Conservation (phyloP, 2,888 invertebrate species). For the Acrobasis repandana region DNA sequence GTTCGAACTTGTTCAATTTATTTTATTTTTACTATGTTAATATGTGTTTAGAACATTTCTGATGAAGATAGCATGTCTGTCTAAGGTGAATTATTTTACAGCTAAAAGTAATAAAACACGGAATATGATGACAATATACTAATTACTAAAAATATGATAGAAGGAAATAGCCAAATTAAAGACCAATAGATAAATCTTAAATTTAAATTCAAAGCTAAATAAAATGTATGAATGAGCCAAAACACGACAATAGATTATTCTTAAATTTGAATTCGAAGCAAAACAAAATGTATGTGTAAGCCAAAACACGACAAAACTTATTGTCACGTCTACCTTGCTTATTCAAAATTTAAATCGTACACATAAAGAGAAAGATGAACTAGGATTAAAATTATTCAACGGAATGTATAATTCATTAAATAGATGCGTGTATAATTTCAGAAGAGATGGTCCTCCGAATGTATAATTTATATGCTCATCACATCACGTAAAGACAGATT, state of each 20-base stretch:
- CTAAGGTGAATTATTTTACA: too few relatives aligned
- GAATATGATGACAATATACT: too few relatives aligned
- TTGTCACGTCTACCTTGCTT: not conserved
- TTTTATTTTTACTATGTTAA: not conserved
- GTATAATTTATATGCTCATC: conserved; percentile 13
- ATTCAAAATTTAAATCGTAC: conserved; percentile 10
- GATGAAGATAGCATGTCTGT: too few relatives aligned
- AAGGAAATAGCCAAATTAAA: too few relatives aligned
- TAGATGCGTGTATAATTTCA: not conserved
- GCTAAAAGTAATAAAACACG: too few relatives aligned
- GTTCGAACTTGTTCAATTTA: not conserved
- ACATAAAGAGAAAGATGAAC: conserved; percentile 12
- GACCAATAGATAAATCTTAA: too few relatives aligned
- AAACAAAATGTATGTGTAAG: not conserved
- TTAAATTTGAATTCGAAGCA: not conserved
- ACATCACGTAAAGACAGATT: conserved; percentile 10
- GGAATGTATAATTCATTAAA: not conserved
- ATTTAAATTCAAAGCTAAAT: too few relatives aligned
- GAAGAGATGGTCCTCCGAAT: not conserved
- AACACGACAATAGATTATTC: too few relatives aligned
- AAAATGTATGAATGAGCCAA: too few relatives aligned
- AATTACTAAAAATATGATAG: too few relatives aligned
- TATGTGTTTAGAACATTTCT: too few relatives aligned
- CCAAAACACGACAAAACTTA: not conserved
- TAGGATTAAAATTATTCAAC: conserved; percentile 9